Conservation (phyloP, 2,797 vertebrate species). For the Centroberyx gerrardi region DNA sequence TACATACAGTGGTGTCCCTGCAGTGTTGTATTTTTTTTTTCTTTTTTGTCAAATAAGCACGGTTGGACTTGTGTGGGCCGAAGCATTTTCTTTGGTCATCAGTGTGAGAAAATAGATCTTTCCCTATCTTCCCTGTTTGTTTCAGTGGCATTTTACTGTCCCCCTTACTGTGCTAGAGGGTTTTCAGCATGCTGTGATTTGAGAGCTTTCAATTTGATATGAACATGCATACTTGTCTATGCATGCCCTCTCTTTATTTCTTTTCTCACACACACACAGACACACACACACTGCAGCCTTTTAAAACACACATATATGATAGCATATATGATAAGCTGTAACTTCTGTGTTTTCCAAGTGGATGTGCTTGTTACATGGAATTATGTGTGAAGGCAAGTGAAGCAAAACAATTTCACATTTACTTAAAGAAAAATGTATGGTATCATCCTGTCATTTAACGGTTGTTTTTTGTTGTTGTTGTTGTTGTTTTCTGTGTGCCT, state of each 20-base stretch:
- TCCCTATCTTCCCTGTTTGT: constrained; percentile 34
- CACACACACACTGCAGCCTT: not conserved
- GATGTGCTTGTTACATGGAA: constrained; percentile 18
- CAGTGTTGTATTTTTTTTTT: constrained; percentile 25
- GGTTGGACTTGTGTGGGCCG: constrained; percentile 48
- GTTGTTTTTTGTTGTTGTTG: constrained; percentile 21
- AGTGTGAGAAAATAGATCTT: constrained; percentile 18
- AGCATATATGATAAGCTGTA: constrained; percentile 6
- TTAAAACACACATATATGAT: constrained; percentile 12
- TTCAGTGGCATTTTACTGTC: constrained; percentile 38
- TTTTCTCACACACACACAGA: constrained; percentile 6
- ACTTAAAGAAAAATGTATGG: constrained; percentile 20
- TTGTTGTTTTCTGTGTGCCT: constrained; percentile 60
- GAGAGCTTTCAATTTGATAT: constrained; percentile 42
- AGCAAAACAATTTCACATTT: constrained; percentile 28
- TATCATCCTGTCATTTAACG: constrained; percentile 32
- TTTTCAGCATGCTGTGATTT: constrained; percentile 61
- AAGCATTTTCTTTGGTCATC: constrained; percentile 13
- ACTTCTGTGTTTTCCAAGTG: constrained; percentile 16
- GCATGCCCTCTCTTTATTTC: constrained; percentile 50
- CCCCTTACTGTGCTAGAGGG: constrained; percentile 28
- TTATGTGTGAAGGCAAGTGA: constrained; percentile 37
- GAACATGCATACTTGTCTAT: constrained; percentile 62
- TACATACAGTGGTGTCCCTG: constrained; percentile 11
- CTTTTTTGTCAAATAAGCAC: constrained; percentile 52